These are phyloP conservation scores for Crematogaster levior DNA, from an alignment of 2,888 invertebrate genomes.

Conservation along the genomic window DNA sequence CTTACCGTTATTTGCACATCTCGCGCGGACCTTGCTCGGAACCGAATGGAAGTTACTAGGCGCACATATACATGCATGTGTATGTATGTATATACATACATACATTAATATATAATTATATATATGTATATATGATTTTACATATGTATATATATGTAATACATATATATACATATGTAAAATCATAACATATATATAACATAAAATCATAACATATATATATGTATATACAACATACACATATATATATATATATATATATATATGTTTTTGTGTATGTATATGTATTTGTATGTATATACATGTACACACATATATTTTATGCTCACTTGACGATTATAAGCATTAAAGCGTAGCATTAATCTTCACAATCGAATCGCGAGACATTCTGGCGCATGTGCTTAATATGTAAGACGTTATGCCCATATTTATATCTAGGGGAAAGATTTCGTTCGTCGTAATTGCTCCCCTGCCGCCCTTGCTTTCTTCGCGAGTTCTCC, in stretches of 20 bases:
- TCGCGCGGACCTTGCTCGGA: slow-evolving; percentile 62
- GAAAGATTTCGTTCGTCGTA: neutral
- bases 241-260: slow-evolving; percentile 8
- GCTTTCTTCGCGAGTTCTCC: neutral
- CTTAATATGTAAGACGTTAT: slow-evolving; percentile 32
- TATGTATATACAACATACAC: neutral
- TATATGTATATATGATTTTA: neutral
- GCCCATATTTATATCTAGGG: neutral
- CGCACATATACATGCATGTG: neutral
- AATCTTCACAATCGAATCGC: slow-evolving; percentile 52
- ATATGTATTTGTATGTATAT: neutral
- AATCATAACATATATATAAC: slow-evolving; percentile 6
- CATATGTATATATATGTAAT: neutral
- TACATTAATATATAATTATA: neutral
- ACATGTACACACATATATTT: slow-evolving; percentile 47
- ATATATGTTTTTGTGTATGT: neutral
- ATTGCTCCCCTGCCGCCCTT: neutral
- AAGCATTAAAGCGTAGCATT: slow-evolving; percentile 62
- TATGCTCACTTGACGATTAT: slow-evolving; percentile 70
- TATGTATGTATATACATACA: slow-evolving; percentile 19
- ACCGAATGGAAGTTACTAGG: slow-evolving; percentile 6
- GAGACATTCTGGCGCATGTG: slow-evolving; percentile 23
- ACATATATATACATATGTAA: slow-evolving; percentile 15
- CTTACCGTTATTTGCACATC: slow-evolving; percentile 68
- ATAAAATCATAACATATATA: neutral